A percentile compares a stretch with the other conserved stretches of the same genome.
Evolutionary conservation across 1,140 invertebrate species (phyloP).

Genomic region (Luehdorfia chinensis): DNA sequence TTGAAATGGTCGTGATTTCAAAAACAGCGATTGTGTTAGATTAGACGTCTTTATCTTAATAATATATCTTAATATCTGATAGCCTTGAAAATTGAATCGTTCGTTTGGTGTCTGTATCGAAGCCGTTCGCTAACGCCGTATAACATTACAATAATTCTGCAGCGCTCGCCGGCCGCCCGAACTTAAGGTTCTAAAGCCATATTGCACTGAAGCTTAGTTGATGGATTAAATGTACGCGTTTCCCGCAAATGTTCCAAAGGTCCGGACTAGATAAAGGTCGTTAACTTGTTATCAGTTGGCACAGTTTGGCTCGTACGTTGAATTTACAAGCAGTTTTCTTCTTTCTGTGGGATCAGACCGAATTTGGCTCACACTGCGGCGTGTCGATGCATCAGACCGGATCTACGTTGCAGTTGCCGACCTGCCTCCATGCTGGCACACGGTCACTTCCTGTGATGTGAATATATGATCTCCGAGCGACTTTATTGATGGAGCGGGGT

Average conservation of each 20-base stretch:
- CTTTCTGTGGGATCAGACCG: constrained; percentile 35
- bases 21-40: too few relatives aligned
- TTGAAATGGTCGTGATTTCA: too few relatives aligned
- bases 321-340: constrained; percentile 33
- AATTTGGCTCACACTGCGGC: constrained; percentile 30
- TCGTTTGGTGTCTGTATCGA: too few relatives aligned
- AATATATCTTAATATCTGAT: too few relatives aligned
- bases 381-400: constrained; percentile 34
- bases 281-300: constrained; percentile 48
- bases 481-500: neutral
- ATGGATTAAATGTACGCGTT: too few relatives aligned
- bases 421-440: constrained; percentile 29
- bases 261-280: constrained; percentile 35
- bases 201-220: too few relatives aligned
- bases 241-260: constrained; percentile 14
- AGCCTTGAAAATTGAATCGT: too few relatives aligned
- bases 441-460: constrained; percentile 9
- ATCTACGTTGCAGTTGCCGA: constrained; percentile 36
- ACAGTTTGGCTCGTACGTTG: constrained; percentile 41
- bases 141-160: too few relatives aligned
- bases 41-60: too few relatives aligned
- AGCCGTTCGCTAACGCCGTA: too few relatives aligned
- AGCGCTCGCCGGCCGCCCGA: too few relatives aligned
- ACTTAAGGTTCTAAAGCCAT: too few relatives aligned
- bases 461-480: constrained; percentile 15